A percentile compares a stretch with the other conserved stretches of the same genome.
phyloP scores from a whole-genome alignment of 2,797 vertebrate species.

The Pyrocephalus nanus region DNA sequence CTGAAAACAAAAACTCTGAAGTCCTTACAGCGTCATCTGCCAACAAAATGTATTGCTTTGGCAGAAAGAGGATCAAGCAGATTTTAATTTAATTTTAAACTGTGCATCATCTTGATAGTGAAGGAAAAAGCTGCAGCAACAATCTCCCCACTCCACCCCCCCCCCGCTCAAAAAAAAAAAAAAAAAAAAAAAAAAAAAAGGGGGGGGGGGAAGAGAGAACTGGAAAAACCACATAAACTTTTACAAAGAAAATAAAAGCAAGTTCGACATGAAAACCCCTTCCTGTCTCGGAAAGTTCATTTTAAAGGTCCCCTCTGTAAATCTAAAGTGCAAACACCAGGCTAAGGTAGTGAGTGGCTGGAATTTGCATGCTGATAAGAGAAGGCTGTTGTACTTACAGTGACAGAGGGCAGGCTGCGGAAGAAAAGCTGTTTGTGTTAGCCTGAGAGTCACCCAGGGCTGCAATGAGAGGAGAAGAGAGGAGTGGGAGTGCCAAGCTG shows the following conservation, averaged over 20 bases:
- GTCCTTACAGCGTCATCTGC: constrained; percentile 54
- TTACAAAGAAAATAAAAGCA: constrained; percentile 75
- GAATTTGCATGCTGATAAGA: constrained; percentile 82
- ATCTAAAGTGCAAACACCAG: constrained; percentile 76
- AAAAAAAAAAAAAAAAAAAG: background rate
- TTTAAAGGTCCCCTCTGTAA: constrained; percentile 70
- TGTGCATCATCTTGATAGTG: constrained; percentile 48
- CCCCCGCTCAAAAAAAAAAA: background rate
- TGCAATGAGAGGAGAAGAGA: constrained; percentile 85
- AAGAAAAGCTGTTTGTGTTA: constrained; percentile 92
- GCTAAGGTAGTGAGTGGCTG: constrained; percentile 75
- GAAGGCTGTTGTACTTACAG: constrained; percentile 95
- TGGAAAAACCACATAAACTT: constrained; percentile 71
- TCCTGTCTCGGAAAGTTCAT: constrained; percentile 75
- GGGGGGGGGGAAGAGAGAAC: background rate
- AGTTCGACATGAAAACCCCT: constrained; percentile 73
- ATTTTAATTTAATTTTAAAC: constrained; percentile 64
- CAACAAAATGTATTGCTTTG: constrained; percentile 56
- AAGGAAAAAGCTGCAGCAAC: constrained; percentile 51
- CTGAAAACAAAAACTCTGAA: constrained; percentile 38
- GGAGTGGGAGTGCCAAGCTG: constrained; percentile 83
- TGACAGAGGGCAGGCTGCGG: constrained; percentile 89
- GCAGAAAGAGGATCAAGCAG: constrained; percentile 35
- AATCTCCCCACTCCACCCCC: constrained; percentile 1
- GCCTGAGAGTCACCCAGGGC: constrained; percentile 91